These are phyloP conservation scores for Corynorhinus townsendii DNA, from an alignment of 2,113 vertebrate species.

Conservation along the genomic window DNA sequence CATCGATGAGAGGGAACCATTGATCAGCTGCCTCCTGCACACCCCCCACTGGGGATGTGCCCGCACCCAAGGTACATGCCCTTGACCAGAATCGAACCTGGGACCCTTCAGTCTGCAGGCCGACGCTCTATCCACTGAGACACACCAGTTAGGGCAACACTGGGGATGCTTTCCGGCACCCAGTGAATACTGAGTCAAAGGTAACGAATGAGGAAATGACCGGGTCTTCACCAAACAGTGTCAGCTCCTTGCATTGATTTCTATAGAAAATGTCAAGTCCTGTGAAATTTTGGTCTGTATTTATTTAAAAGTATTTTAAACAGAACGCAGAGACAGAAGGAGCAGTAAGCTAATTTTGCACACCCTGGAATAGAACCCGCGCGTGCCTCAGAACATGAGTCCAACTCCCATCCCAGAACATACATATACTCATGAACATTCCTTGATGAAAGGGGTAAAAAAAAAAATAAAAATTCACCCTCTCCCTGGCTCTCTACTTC, in stretches of 20 bases:
- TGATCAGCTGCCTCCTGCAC: too few relatives aligned
- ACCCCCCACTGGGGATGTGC: too few relatives aligned
- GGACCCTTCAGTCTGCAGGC: too few relatives aligned
- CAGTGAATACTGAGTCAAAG: neutral
- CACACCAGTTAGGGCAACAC: neutral
- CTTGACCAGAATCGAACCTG: too few relatives aligned
- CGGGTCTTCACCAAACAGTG: neutral
- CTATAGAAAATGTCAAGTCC: neutral
- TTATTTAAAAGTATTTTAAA: neutral
- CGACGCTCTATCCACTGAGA: too few relatives aligned
- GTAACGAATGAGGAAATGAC: neutral
- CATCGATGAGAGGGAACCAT: too few relatives aligned
- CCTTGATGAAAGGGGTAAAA: constrained; percentile 14
- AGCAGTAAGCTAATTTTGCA: neutral
- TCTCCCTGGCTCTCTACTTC: constrained; percentile 4
- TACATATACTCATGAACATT: constrained; percentile 7
- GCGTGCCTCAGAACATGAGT: neutral
- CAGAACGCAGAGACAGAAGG: neutral
- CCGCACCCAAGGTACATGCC: too few relatives aligned
- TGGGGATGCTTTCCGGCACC: neutral
- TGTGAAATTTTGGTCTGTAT: neutral
- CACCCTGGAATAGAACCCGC: neutral
- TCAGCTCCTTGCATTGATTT: neutral
- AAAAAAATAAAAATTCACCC: neutral
- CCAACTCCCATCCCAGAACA: neutral